Conservation (phyloP, 2,888 invertebrate species). For the Papilio elwesi region DNA sequence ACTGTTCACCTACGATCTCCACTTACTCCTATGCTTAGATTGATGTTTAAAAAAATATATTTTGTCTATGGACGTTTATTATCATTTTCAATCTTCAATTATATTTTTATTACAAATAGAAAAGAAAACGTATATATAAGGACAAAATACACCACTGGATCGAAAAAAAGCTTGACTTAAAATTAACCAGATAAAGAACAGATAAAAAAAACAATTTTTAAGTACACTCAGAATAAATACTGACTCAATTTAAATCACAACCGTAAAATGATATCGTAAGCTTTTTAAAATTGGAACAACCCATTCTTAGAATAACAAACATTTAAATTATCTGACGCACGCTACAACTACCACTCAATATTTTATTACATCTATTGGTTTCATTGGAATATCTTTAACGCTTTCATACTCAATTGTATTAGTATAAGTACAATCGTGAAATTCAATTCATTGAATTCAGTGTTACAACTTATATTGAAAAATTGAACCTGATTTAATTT, state of each 20-base stretch:
- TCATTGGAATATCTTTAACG: slow-evolving; percentile 47
- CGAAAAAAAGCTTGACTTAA: background rate
- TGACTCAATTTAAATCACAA: background rate
- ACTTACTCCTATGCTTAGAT: too few relatives aligned
- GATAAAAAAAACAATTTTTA: too few relatives aligned
- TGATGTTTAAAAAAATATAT: too few relatives aligned
- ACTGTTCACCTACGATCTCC: too few relatives aligned
- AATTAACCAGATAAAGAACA: background rate
- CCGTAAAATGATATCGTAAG: slow-evolving; percentile 6
- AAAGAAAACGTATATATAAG: background rate
- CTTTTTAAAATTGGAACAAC: slow-evolving; percentile 15
- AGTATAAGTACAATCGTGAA: slow-evolving; percentile 47
- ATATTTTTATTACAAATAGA: too few relatives aligned
- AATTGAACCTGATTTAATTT: too few relatives aligned
- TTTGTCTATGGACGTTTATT: too few relatives aligned
- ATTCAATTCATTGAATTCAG: slow-evolving; percentile 45
- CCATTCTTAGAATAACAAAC: slow-evolving; percentile 40
- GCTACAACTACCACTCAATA: background rate
- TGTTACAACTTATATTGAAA: too few relatives aligned
- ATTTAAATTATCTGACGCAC: slow-evolving; percentile 8
- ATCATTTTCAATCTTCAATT: too few relatives aligned
- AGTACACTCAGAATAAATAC: background rate
- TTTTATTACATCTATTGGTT: slow-evolving; percentile 28
- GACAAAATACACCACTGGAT: too few relatives aligned
- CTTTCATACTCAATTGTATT: slow-evolving; percentile 50